These are phyloP conservation scores for Helicoverpa zea DNA, from an alignment of 1,140 invertebrate genomes.

Conservation along the genomic window DNA sequence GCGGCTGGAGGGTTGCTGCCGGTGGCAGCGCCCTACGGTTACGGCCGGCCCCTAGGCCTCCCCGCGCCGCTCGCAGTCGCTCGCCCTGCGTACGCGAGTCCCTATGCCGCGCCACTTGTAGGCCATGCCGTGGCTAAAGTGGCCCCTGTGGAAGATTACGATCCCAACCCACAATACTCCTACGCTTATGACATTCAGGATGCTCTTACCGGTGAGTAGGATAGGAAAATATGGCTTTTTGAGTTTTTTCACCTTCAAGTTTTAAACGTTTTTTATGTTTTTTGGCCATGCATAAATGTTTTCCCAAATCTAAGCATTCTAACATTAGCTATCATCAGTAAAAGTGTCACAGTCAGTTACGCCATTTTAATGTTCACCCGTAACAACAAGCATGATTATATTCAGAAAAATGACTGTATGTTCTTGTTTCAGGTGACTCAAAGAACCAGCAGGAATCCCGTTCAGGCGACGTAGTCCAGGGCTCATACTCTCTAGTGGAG, in stretches of 20 bases:
- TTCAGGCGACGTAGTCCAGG: slow-evolving; percentile 89
- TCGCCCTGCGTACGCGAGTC: slow-evolving; percentile 59
- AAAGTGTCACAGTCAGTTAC: too few relatives aligned
- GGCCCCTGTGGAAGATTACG: slow-evolving; percentile 85
- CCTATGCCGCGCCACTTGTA: slow-evolving; percentile 47
- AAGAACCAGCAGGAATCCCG: slow-evolving; percentile 85
- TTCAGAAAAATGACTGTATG: neutral
- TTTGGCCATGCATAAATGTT: too few relatives aligned
- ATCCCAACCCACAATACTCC: slow-evolving; percentile 90
- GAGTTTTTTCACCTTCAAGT: too few relatives aligned
- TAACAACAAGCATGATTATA: too few relatives aligned
- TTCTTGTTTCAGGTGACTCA: slow-evolving; percentile 75
- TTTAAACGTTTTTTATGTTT: too few relatives aligned
- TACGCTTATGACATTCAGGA: slow-evolving; percentile 91
- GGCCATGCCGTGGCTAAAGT: slow-evolving; percentile 64
- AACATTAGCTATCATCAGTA: too few relatives aligned
- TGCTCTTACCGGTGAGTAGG: slow-evolving; percentile 82
- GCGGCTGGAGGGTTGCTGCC: slow-evolving; percentile 65
- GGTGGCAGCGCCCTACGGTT: slow-evolving; percentile 62
- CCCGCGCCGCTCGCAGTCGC: slow-evolving; percentile 58
- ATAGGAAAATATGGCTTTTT: too few relatives aligned
- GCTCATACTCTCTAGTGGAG: slow-evolving; percentile 89
- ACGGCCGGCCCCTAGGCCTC: slow-evolving; percentile 58
- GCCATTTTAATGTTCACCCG: too few relatives aligned
- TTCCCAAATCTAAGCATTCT: too few relatives aligned